Conservation (phyloP, 1,140 invertebrate genomes). For the Drosophila cardini region DNA sequence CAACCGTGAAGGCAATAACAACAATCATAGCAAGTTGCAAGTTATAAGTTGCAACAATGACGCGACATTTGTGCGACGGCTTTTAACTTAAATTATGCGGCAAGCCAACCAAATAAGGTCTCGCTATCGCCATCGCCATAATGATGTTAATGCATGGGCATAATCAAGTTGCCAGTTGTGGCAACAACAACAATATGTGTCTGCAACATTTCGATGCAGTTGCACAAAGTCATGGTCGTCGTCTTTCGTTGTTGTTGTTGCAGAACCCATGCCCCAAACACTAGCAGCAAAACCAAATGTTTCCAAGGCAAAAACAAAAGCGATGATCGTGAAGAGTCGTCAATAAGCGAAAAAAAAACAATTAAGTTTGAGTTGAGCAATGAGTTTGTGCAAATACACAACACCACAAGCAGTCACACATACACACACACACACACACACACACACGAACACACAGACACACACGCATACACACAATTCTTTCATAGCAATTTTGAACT, state of each 20-base stretch:
- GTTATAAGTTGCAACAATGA: conserved; percentile 46
- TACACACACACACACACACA: background rate
- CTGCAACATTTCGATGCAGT: conserved; percentile 49
- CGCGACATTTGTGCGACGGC: conserved; percentile 61
- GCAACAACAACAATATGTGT: conserved; percentile 12
- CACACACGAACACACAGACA: background rate
- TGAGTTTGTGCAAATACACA: conserved; percentile 4
- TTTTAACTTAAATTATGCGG: conserved; percentile 74
- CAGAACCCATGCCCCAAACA: conserved; percentile 8
- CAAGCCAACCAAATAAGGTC: conserved; percentile 76
- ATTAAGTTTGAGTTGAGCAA: conserved; percentile 51
- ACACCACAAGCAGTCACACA: too few species aligned
- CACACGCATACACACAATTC: background rate
- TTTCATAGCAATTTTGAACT: conserved; percentile 6
- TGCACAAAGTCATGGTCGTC: conserved; percentile 69
- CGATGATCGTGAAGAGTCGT: conserved; percentile 40
- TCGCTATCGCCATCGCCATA: conserved; percentile 61
- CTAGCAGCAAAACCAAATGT: conserved; percentile 25
- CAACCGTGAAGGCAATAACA: conserved; percentile 51
- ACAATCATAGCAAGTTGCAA: conserved; percentile 10
- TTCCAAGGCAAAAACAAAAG: conserved; percentile 22
- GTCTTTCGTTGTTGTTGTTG: conserved; percentile 33
- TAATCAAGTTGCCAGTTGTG: conserved; percentile 57
- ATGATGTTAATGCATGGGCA: conserved; percentile 62
- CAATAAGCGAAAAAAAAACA: conserved; percentile 67